Conservation (phyloP, 1,140 invertebrate species). For the Dryas iulia region DNA sequence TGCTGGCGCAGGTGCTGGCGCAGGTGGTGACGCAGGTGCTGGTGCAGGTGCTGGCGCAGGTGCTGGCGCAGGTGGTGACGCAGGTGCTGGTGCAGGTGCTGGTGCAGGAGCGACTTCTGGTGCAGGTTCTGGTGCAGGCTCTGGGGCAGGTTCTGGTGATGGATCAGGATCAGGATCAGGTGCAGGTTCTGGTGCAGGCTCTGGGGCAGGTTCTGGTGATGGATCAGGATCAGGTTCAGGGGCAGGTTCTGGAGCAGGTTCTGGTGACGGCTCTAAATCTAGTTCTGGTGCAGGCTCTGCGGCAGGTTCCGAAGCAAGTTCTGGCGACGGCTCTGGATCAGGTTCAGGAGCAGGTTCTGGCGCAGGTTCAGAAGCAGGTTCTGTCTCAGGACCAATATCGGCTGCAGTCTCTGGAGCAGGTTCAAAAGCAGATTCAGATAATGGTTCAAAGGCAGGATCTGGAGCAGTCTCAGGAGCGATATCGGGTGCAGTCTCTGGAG, state of each 20-base stretch:
- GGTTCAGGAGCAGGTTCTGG: background rate
- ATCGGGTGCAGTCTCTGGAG: background rate
- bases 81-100: too few relatives aligned
- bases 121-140: background rate
- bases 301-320: background rate
- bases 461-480: background rate
- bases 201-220: too few relatives aligned
- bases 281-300: too few relatives aligned
- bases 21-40: background rate
- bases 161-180: background rate
- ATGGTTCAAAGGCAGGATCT: background rate
- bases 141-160: too few relatives aligned
- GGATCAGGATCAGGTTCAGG: background rate
- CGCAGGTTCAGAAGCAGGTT: background rate
- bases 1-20: background rate
- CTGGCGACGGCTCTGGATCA: background rate
- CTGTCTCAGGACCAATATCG: background rate
- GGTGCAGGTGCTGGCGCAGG: too few relatives aligned
- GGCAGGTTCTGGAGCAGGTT: too few relatives aligned
- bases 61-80: background rate
- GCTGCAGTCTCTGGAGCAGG: too few relatives aligned
- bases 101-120: background rate
- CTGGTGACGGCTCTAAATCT: too few relatives aligned
- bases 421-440: background rate
- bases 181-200: background rate